A percentile compares a stretch with the other conserved stretches of the same genome.
These are phyloP conservation scores for Halictus rubicundus DNA, from an alignment of 1,140 invertebrate genomes.

Conservation along the genomic window DNA sequence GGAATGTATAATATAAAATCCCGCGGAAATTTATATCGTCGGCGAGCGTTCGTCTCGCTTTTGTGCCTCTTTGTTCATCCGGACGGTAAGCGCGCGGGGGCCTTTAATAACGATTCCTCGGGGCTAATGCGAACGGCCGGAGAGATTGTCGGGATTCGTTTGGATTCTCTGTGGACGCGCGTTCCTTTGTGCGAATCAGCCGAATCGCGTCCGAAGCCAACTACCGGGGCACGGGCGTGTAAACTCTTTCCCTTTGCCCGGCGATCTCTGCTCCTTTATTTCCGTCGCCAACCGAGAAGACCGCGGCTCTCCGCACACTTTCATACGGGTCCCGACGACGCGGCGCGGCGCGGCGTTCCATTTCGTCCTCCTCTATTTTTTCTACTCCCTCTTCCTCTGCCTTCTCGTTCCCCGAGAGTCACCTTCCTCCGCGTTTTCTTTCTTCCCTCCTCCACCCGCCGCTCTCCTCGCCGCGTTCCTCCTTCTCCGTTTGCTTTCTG, in stretches of 20 bases:
- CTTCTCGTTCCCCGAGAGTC: slow-evolving; percentile 34
- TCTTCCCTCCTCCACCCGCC: not conserved
- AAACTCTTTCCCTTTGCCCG: slow-evolving; percentile 32
- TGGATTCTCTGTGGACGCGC: slow-evolving; percentile 29
- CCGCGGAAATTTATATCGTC: slow-evolving; percentile 20
- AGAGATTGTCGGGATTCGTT: not conserved
- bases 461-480: not conserved
- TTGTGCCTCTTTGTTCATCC: slow-evolving; percentile 1
- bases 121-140: not conserved
- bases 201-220: not conserved
- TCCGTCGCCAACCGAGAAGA: slow-evolving; percentile 24
- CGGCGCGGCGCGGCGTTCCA: slow-evolving; percentile 11
- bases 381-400: slow-evolving; percentile 14
- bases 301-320: slow-evolving; percentile 49
- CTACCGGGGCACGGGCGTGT: not conserved
- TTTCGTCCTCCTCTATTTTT: slow-evolving; percentile 33
- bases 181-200: not conserved
- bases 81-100: not conserved
- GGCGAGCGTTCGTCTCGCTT: slow-evolving; percentile 15
- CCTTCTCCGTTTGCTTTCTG: slow-evolving; percentile 6
- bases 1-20: slow-evolving; percentile 8
- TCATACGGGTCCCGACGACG: slow-evolving; percentile 5
- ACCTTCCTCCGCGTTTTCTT: slow-evolving; percentile 25
- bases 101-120: not conserved
- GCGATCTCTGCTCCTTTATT: slow-evolving; percentile 32